A percentile compares a stretch with the other conserved stretches of the same genome.
Conservation (phyloP, 2,113 vertebrate species). For the Melanotaenia duboulayi region DNA sequence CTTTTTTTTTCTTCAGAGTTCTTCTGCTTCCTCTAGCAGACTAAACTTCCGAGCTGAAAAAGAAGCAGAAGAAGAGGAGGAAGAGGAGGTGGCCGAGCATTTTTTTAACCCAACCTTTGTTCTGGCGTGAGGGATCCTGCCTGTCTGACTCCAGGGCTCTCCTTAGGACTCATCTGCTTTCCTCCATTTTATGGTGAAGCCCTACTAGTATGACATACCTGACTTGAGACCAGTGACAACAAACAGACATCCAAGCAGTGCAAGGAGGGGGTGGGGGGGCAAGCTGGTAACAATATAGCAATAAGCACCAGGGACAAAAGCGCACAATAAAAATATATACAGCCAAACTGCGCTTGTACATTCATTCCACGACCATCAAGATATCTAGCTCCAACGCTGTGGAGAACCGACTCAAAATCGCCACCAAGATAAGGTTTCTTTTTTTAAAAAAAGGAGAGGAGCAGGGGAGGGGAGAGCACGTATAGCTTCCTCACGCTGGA, state of each 20-base stretch:
- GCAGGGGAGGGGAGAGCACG: conserved; percentile 16
- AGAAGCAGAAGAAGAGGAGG: conserved; percentile 29
- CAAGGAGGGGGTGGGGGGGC: conserved; percentile 1
- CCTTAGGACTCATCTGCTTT: conserved; percentile 86
- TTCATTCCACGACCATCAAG: conserved; percentile 35
- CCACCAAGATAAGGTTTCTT: conserved; percentile 51
- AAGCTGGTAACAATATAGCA: conserved; percentile 28
- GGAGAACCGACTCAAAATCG: conserved; percentile 44
- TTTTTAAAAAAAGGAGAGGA: conserved; percentile 11
- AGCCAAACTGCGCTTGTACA: conserved; percentile 25
- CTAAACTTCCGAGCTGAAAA: conserved; percentile 49
- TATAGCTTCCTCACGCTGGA: conserved; percentile 64
- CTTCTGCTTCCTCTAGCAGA: conserved; percentile 59
- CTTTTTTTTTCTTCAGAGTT: conserved; percentile 53
- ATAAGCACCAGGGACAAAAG: conserved; percentile 38
- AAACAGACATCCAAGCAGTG: conserved; percentile 60
- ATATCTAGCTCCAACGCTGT: conserved; percentile 53
- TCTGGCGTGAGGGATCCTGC: conserved; percentile 75
- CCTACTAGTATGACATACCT: conserved; percentile 88
- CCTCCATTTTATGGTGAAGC: conserved; percentile 99
- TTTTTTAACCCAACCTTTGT: conserved; percentile 78
- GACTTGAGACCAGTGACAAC: conserved; percentile 90
- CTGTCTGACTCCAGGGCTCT: conserved; percentile 80
- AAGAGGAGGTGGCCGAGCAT: conserved; percentile 42
- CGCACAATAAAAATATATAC: conserved; percentile 3